These are phyloP conservation scores for Troides oblongomaculatus DNA, from an alignment of 2,888 invertebrate species.

Conservation along the genomic window DNA sequence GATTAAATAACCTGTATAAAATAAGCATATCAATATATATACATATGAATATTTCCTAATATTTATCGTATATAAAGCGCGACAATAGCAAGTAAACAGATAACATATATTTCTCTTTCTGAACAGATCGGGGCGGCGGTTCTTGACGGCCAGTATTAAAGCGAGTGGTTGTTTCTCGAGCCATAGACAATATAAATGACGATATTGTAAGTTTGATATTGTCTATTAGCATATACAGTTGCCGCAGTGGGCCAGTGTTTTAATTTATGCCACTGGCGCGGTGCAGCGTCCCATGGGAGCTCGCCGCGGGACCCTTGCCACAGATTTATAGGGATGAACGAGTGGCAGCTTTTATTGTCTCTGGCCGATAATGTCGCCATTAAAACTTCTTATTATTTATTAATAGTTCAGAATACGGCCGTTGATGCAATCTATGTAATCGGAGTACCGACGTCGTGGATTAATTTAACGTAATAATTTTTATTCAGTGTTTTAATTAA, in stretches of 20 bases:
- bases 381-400: conserved; percentile 36
- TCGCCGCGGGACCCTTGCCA: conserved; percentile 33
- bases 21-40: too few relatives aligned
- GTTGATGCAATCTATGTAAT: conserved; percentile 20
- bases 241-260: conserved; percentile 10
- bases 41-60: not conserved
- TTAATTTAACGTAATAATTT: conserved; percentile 22
- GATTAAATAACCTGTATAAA: not conserved
- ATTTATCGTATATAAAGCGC: conserved; percentile 3
- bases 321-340: conserved; percentile 37
- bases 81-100: conserved; percentile 22
- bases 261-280: conserved; percentile 31
- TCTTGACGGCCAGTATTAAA: conserved; percentile 17
- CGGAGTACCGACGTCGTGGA: conserved; percentile 25
- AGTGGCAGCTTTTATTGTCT: conserved; percentile 35
- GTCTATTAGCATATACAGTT: conserved; percentile 28
- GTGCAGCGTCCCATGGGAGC: conserved; percentile 24
- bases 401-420: conserved; percentile 29
- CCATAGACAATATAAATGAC: conserved; percentile 26
- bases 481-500: conserved; percentile 11
- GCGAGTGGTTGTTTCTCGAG: conserved; percentile 7
- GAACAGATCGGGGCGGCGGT: conserved; percentile 3
- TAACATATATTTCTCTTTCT: conserved; percentile 1
- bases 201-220: conserved; percentile 12
- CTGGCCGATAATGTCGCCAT: conserved; percentile 32